Base-by-base conservation (phyloP, 1,140 invertebrate species). In the Proctacanthus coquilletti region DNA sequence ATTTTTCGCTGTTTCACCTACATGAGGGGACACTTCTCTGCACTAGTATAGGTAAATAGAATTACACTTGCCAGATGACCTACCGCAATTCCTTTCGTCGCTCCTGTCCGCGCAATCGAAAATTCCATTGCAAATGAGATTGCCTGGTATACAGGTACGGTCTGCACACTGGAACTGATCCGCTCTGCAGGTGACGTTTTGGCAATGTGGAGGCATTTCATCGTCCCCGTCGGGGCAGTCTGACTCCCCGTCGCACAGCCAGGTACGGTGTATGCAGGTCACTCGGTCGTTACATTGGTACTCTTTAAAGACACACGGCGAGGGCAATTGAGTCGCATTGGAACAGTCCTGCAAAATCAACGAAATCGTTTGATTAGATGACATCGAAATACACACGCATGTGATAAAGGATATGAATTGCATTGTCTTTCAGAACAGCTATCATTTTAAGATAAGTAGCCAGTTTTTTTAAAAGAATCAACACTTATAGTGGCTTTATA, bases 121-220 rank as follows among this genome's bases (percentile, higher is more conserved):
- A 25, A 79, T 71, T 1, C 83, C 83, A 40, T 86, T 82, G 61
- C 91, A 95, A 43, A 77, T 76, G 44, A 87, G 67, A 38, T 80
- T 72, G 20, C 78, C 84, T 23, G 76, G 71, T 40, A 94, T 88
- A 48, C 91, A 95, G 32, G 71, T 74, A 18, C 71, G 71, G 62
- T 84, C 79, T 6, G 69, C 70, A 51, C 85, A 91, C 46, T 84
- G 80, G 55, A 86, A 88, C 56, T 88, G 80, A 61, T 86, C 78
- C 0, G 73, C 56, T 42, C 81, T 58, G 69, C 89, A 85, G 42
- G 87, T 81, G 43, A 80, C 60, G 63, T 86, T 75, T 41, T 71
- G 64, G 55, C 84, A 86, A 36, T 71, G 59, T 38, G 68, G 59
- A 0, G 68, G 57, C 0, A 67, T 66, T 55, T 92, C 87, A 49